Base-by-base conservation (phyloP, 2,888 invertebrate species). In the Sphecodes monilicornis region DNA sequence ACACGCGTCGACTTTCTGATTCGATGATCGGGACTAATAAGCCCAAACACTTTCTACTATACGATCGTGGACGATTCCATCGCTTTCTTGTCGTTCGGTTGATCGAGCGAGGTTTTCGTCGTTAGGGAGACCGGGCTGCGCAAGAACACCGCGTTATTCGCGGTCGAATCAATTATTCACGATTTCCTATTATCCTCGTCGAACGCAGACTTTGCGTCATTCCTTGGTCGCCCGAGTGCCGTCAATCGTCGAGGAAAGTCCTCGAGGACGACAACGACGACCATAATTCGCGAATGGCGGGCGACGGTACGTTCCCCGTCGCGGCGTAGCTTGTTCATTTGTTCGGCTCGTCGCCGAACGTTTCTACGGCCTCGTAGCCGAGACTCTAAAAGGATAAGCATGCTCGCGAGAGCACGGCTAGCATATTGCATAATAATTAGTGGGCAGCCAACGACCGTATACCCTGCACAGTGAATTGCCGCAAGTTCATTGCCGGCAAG, bases 401-500 rank as follows among this genome's bases (percentile, higher is more conserved):
- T 82, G 87, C 90, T 84, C 86, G 90, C 88, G 85, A 86, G 89
- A 91, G 91, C 89, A 89, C 86, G 89, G 86, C 86, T 86, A 87
- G 87, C 88, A 87, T 89, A 91, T 92, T 92, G 91, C 92, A 92
- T 92, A 92, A 92, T 91, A 92, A 92, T 92, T 92, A 92, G 90
- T 88, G 86, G 91, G 80, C 87, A 89, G 90, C 86, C 86, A 91
- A 89, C 90, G 90, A 87, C 89, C 88, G 88, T 88, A 82, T 80
- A 85, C 86, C 82, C 90, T 82, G 85, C 64, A 78, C 72, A 86
- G 83, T 75, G 85, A 87, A 86, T 84, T 86, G 86, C 85, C 82
- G 90, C 92, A 93, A 93, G 93, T 93, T 93, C 93, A 93, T 93
- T 93, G 93, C 91, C 92, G 89, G 88, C 90, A 86, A 86, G 87